Base-by-base conservation (phyloP, 2,888 invertebrate species). In the Trichogramma dendrolimi region DNA sequence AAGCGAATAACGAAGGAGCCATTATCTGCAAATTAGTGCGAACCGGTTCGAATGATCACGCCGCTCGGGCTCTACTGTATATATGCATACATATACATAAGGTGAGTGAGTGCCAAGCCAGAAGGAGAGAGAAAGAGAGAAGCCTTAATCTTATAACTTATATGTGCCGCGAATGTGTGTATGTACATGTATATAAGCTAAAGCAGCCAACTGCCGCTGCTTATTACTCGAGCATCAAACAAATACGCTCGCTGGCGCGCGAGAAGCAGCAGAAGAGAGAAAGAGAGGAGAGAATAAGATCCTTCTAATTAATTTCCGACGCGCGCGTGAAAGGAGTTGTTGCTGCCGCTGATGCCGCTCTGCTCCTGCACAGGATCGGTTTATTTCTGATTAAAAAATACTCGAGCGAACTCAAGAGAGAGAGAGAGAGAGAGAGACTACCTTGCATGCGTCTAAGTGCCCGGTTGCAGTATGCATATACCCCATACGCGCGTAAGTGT, bases 11-110 rank as follows among this genome's bases (percentile, higher is more conserved):
- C 61, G 58, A 64, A 62, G 62, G 65, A 61, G 66, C 63, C 66
- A 66, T 66, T 66, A 66, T 63, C 66, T 58, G 66, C 63, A 66
- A 66, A 66, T 66, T 66, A 66, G 66, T 63, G 62, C 60, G 63
- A 66, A 66, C 66, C 66, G 66, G 66, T 66, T 66, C 63, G 66
- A 63, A 63, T 65, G 56, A 63, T 65, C 65, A 65, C 62, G 60
- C 55, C 53, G 54, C n/a, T 48, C 54, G 6, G 3, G 5, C 48
- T 40, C 49, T 6, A 8, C 44, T 39, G 43, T 41, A 14, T 40
- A n/a, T 14, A 42, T 42, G 47, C 27, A 40, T 27, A 44, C 55
- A 27, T 27, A 27, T 27, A 27, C 27, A 27, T 27, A 27, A 27
- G 27, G 27, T 27, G 27, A 27, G 27, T 27, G 27, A 27, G 27